Evolutionary conservation across 1,140 invertebrate genomes (phyloP).

Genomic region (Phocides pigmalion): DNA sequence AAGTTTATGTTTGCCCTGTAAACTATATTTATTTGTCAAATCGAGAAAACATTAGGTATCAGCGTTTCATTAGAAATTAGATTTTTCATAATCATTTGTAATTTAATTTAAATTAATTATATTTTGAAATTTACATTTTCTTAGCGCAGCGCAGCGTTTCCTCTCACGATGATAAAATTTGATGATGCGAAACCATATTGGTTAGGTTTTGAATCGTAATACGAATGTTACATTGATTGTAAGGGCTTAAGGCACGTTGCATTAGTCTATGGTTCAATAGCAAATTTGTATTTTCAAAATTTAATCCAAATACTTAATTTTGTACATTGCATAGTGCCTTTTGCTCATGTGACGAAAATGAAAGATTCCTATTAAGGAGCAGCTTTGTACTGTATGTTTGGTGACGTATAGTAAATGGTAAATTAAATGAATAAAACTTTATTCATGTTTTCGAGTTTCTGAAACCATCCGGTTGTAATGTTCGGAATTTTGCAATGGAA

Average conservation of each 20-base stretch:
- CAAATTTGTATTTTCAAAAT: conserved; percentile 46
- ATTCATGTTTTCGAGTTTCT: neutral
- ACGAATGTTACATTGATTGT: conserved; percentile 26
- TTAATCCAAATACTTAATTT: conserved; percentile 49
- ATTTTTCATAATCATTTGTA: neutral
- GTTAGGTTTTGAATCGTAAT: neutral
- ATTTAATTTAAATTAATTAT: neutral
- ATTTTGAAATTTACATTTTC: conserved; percentile 1
- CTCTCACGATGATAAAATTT: neutral
- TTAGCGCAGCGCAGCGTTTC: conserved; percentile 8
- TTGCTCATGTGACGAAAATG: neutral
- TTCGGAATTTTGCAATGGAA: conserved; percentile 16
- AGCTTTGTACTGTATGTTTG: conserved; percentile 10
- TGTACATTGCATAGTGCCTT: neutral
- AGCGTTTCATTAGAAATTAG: neutral
- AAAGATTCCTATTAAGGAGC: conserved; percentile 7
- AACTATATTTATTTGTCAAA: neutral
- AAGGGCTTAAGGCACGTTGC: conserved; percentile 71
- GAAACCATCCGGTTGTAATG: neutral
- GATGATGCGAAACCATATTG: neutral
- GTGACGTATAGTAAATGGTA: neutral
- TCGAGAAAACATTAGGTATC: neutral
- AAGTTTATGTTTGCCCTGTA: conserved; percentile 9
- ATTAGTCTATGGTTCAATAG: conserved; percentile 38
- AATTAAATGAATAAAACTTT: neutral